Percentiles rank a stretch among this genome's conserved stretches.
Evolutionary conservation across 2,888 invertebrate species (phyloP).

Genomic region (Gortyna flavago): DNA sequence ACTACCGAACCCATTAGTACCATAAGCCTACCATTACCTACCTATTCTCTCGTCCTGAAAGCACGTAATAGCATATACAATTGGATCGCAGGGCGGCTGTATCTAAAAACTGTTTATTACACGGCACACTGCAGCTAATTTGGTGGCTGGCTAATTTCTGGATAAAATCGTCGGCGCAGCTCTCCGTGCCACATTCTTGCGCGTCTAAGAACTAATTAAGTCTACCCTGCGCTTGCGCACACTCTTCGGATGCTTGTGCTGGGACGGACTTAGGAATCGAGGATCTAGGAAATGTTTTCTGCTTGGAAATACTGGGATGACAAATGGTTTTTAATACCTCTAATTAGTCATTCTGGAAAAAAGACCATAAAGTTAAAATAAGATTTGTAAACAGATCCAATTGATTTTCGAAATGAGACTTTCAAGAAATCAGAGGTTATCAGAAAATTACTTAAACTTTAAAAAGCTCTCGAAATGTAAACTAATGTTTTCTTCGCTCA

Average conservation of each 20-base stretch:
- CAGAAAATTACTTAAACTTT: background rate
- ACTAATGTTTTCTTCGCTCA: slow-evolving; percentile 9
- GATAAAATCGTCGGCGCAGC: slow-evolving; percentile 68
- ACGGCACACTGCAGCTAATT: slow-evolving; percentile 69
- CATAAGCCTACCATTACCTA: slow-evolving; percentile 45
- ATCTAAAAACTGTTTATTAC: slow-evolving; percentile 67
- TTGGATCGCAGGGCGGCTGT: slow-evolving; percentile 44
- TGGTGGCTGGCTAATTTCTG: slow-evolving; percentile 76
- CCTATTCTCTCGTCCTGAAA: slow-evolving; percentile 5
- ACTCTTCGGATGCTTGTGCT: slow-evolving; percentile 59
- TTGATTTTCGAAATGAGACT: background rate
- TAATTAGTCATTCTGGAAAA: background rate
- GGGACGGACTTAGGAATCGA: slow-evolving; percentile 50
- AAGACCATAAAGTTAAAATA: background rate
- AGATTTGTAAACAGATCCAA: background rate
- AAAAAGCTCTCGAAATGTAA: slow-evolving; percentile 1
- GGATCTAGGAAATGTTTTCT: slow-evolving; percentile 15
- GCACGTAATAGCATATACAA: slow-evolving; percentile 54
- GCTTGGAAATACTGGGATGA: background rate
- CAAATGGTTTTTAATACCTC: background rate
- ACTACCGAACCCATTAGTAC: slow-evolving; percentile 44
- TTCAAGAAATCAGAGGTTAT: slow-evolving; percentile 13
- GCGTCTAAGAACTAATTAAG: slow-evolving; percentile 87
- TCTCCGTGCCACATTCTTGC: slow-evolving; percentile 78
- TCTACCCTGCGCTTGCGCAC: slow-evolving; percentile 70